These are phyloP conservation scores for Drosophila kurseongensis DNA, from an alignment of 1,140 invertebrate genomes.

Conservation along the genomic window DNA sequence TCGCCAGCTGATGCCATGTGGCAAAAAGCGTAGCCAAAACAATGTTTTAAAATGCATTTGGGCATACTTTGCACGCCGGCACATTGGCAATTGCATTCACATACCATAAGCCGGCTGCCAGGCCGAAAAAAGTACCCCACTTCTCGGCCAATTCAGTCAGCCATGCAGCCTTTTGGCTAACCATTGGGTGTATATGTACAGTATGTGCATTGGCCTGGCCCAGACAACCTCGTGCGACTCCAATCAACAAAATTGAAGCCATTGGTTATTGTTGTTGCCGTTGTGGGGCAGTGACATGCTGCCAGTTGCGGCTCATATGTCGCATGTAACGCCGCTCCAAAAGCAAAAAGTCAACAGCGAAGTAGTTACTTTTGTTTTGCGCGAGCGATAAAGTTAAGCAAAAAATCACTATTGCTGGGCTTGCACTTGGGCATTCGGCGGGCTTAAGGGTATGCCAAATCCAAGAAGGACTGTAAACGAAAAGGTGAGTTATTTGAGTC, in stretches of 20 bases:
- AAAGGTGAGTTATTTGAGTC: not conserved
- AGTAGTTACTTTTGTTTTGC: slow-evolving; percentile 49
- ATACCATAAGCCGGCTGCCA: slow-evolving; percentile 65
- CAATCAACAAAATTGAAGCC: slow-evolving; percentile 79
- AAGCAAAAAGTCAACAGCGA: slow-evolving; percentile 30
- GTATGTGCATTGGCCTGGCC: not conserved
- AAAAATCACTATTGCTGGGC: slow-evolving; percentile 18
- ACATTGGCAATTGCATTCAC: slow-evolving; percentile 62
- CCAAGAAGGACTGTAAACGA: not conserved
- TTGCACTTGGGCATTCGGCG: slow-evolving; percentile 9
- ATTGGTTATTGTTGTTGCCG: slow-evolving; percentile 55
- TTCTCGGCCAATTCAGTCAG: slow-evolving; percentile 9
- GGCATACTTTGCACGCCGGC: slow-evolving; percentile 74
- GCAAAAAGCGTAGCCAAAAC: slow-evolving; percentile 67
- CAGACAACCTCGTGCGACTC: slow-evolving; percentile 45
- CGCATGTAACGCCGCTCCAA: slow-evolving; percentile 29
- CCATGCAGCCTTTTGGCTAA: slow-evolving; percentile 9
- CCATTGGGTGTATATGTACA: not conserved
- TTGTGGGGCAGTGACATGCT: slow-evolving; percentile 37
- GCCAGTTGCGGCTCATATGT: slow-evolving; percentile 64
- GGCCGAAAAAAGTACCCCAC: slow-evolving; percentile 10
- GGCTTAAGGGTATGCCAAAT: slow-evolving; percentile 8
- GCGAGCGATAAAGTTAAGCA: slow-evolving; percentile 35
- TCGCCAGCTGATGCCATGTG: slow-evolving; percentile 56
- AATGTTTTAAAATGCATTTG: slow-evolving; percentile 80